A percentile compares a stretch with the other conserved stretches of the same genome.
Evolutionary conservation across 2,113 vertebrate species (phyloP).

Genomic region (Gila orcuttii): DNA sequence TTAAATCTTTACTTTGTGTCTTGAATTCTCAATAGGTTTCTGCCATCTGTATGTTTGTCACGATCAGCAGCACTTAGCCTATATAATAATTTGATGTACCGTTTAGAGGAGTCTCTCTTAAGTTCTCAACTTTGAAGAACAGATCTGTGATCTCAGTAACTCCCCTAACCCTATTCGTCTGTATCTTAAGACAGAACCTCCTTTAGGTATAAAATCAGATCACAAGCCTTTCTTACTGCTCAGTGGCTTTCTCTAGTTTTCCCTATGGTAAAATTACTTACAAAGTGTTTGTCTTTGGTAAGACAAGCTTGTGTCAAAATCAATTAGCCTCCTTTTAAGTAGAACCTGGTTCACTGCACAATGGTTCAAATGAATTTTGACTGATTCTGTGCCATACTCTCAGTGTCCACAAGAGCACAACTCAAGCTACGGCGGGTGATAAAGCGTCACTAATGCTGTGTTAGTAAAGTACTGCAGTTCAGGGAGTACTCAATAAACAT

Average conservation of each 20-base stretch:
- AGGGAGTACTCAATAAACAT: conserved; percentile 5
- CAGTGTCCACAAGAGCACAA: conserved; percentile 13
- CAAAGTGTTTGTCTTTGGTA: conserved; percentile 68
- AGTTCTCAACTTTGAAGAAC: conserved; percentile 8
- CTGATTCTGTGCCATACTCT: conserved; percentile 4
- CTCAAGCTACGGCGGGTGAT: neutral
- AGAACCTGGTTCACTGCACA: conserved; percentile 74
- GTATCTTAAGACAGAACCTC: conserved; percentile 3
- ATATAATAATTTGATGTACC: neutral
- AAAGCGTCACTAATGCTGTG: neutral
- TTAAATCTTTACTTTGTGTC: neutral
- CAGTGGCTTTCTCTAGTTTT: conserved; percentile 57
- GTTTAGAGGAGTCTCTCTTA: neutral
- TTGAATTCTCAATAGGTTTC: neutral
- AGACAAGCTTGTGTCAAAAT: conserved; percentile 68
- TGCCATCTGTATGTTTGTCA: neutral
- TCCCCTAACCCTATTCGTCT: neutral
- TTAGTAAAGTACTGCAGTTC: conserved; percentile 9
- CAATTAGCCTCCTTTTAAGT: conserved; percentile 74
- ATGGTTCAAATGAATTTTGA: conserved; percentile 70
- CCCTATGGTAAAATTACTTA: conserved; percentile 53
- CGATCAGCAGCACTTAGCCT: neutral
- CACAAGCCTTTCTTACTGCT: neutral
- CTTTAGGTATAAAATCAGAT: conserved; percentile 17
- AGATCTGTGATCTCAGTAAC: neutral